These are phyloP conservation scores for Zootermopsis nevadensis DNA, from an alignment of 2,888 invertebrate genomes.

Conservation along the genomic window DNA sequence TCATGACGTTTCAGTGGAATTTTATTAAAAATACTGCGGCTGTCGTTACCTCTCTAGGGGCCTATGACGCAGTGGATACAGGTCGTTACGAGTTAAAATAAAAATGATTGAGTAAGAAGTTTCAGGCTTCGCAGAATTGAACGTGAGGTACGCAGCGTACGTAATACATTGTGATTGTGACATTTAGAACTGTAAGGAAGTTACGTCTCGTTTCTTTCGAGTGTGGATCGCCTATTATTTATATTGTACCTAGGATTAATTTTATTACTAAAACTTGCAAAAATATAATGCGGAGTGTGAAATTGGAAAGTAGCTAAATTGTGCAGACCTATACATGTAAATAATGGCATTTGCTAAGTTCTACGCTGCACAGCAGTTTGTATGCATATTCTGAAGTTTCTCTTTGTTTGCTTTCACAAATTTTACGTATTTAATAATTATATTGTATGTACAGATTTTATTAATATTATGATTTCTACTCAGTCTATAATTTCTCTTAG, in stretches of 20 bases:
- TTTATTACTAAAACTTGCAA: not conserved
- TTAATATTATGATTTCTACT: slow-evolving; percentile 4
- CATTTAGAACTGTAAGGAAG: not conserved
- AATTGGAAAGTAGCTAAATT: not conserved
- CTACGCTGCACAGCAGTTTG: not conserved
- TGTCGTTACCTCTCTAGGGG: not conserved
- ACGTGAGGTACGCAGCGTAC: not conserved
- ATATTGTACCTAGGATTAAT: not conserved
- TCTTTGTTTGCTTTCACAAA: not conserved
- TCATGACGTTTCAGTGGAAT: no score
- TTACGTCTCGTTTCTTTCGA: not conserved
- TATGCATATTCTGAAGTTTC: not conserved
- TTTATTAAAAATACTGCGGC: not conserved
- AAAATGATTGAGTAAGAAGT: not conserved
- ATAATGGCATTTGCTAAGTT: not conserved
- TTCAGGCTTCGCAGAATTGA: not conserved
- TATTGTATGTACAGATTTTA: not conserved
- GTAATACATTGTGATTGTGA: slow-evolving; percentile 4
- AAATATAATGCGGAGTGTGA: not conserved
- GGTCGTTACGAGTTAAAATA: not conserved
- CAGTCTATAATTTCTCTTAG: not conserved
- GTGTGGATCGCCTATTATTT: not conserved
- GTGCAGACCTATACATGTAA: not conserved
- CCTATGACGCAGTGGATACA: not conserved
- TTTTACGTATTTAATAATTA: slow-evolving; percentile 2